Evolutionary conservation across 2,797 vertebrate species (phyloP).

Genomic region (Argentina silus): DNA sequence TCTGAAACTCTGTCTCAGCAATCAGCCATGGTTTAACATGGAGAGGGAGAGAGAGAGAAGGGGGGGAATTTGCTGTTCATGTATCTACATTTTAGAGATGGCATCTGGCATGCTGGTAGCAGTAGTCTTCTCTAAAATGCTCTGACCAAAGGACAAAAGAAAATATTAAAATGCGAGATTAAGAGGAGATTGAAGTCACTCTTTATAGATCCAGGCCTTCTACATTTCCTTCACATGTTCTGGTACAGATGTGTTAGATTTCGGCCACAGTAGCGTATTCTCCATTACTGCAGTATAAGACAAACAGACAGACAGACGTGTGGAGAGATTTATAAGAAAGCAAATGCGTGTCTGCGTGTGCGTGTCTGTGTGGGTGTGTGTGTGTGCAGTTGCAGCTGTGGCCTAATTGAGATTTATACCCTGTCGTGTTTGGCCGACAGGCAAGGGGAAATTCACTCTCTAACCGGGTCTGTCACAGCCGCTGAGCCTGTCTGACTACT

Average conservation of each 20-base stretch:
- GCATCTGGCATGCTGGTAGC: too few species aligned
- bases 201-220: neutral
- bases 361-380: conserved; percentile 15
- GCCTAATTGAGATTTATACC: conserved; percentile 72
- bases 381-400: conserved; percentile 52
- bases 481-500: conserved; percentile 55
- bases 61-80: too few species aligned
- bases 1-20: conserved; percentile 59
- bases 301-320: too few species aligned
- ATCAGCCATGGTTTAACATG: conserved; percentile 61
- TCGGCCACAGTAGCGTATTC: too few species aligned
- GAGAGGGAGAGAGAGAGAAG: neutral
- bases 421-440: conserved; percentile 46
- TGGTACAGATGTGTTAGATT: too few species aligned
- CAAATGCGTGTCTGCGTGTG: conserved; percentile 30
- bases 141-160: neutral
- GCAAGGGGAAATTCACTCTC: conserved; percentile 62
- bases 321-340: neutral
- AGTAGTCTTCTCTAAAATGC: neutral
- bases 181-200: neutral
- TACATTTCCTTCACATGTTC: too few species aligned
- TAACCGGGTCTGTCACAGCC: conserved; percentile 63
- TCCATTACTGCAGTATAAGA: too few species aligned
- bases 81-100: too few species aligned
- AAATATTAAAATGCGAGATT: neutral